Base-by-base conservation (phyloP, 2,113 vertebrate species). In the Solenodon paradoxus region DNA sequence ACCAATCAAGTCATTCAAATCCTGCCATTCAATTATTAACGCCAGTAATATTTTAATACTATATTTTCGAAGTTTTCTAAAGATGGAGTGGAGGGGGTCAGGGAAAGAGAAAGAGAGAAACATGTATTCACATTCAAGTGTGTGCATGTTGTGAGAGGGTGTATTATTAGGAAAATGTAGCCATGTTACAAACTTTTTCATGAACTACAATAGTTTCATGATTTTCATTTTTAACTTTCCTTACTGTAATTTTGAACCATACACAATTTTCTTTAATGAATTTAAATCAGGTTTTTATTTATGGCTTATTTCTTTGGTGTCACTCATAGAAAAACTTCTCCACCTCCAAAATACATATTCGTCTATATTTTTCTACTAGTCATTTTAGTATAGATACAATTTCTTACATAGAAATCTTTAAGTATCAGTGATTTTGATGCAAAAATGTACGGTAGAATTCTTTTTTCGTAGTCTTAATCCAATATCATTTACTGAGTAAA, bases 261-360 rank as follows among this genome's bases (percentile, higher is more conserved):
- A 68, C 32, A 69, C 7, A 72, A 68, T 47, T 47, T 74, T n/a
- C n/a, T n/a, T n/a, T n/a, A n/a, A 88, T n/a, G 2, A 32, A 71
- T 51, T 90, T 79, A 71, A 86, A 63, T 81, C n/a, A 85, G 9
- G 26, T 80, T 87, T 86, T 95, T 45, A 24, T 95, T 88, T 69
- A 77, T 90, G 30, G 12, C 20, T 77, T 66, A 38, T 68, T 38
- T 42, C 38, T 78, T 55, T 78, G 22, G 38, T 55, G 11, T 30
- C 66, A 81, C 17, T 57, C 45, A 79, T 19, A 74, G 63, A 87
- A 95, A 79, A 40, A 5, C 8, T 74, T 61, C 75, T 89, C 20
- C 2, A 57, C 6, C 24, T 24, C 22, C 1, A 26, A 69, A 74
- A 77, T 71, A 69, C 4, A 42, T 64, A 66, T 42, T 69, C 59